Base-by-base conservation (phyloP, 2,888 invertebrate species). In the Campaea margaritaria region DNA sequence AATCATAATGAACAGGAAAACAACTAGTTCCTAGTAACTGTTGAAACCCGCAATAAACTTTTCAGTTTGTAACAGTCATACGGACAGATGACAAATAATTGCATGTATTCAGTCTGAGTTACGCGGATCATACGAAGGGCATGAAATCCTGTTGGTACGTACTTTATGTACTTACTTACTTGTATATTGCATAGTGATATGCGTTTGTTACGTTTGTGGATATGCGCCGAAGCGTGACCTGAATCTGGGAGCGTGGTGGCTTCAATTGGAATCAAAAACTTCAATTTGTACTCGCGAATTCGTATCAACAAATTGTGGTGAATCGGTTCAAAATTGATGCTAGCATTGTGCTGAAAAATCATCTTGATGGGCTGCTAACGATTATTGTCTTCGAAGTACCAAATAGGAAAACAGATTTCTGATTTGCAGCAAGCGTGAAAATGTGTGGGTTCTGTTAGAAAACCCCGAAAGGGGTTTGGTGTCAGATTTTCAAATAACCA, bases 41-140 rank as follows among this genome's bases (percentile, higher is more conserved):
- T 51, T 51, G 16, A 46, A 28, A 46, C 28, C 42, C 13, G 58
- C 58, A 58, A 61, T 58, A 65, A 47, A 43, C 55, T 63, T 56
- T 56, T 63, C 63, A 48, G 46, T 50, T 48, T 60, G 46, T 55
- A 57, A 63, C 31, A 9, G 31, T 31, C 27, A 27, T 7, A 27
- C 59, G 49, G 47, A 62, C 57, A 67, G 62, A 64, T 64, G 67
- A 64, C 65, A 64, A 52, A 62, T 68, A 68, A 70, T 70, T 60
- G 57, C 61, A 10, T 31, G 34, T 38, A 60, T 62, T 60, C 63
- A 62, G n/a, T n/a, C n/a, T n/a, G 48, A 55, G 42, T 55, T 54
- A 39, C 53, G 42, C 47, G 52, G 48, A 63, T 64, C 65, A 67
- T 63, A 44, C 45, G 38, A 42, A 45, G 34, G 13, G 38, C 38